Conservation (phyloP, 2,797 vertebrate species). For the Numenius phaeopus region DNA sequence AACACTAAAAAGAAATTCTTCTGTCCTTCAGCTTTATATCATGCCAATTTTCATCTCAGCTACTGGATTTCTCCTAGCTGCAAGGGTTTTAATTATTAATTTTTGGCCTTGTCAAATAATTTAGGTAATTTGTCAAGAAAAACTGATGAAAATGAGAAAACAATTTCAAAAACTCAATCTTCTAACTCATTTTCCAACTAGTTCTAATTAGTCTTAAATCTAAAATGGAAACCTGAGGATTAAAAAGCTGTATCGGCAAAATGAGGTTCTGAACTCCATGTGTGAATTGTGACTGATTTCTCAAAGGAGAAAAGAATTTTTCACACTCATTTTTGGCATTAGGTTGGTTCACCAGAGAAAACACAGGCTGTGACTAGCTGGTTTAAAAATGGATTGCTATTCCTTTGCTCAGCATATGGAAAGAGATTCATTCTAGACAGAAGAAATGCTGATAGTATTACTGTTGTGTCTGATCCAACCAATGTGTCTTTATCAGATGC, state of each 20-base stretch:
- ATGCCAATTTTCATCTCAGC: neutral
- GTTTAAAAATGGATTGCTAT: neutral
- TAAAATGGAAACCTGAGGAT: neutral
- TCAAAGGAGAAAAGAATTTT: neutral
- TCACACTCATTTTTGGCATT: neutral
- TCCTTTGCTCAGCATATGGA: neutral
- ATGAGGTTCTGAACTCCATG: neutral
- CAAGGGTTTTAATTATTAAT: neutral
- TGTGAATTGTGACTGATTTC: neutral
- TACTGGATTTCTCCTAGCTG: neutral
- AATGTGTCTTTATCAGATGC: neutral
- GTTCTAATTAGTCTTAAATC: neutral
- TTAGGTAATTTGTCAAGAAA: neutral
- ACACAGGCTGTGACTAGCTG: neutral
- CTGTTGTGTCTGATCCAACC: neutral
- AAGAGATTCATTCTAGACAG: neutral
- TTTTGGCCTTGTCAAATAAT: neutral
- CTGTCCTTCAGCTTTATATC: neutral
- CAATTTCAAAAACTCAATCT: neutral
- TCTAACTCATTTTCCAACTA: neutral
- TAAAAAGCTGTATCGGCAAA: neutral
- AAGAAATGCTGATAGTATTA: neutral
- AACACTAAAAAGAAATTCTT: neutral
- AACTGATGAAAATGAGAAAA: neutral
- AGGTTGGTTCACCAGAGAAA: neutral